These are phyloP conservation scores for Calameuta filiformis DNA, from an alignment of 2,888 invertebrate genomes.

Conservation along the genomic window DNA sequence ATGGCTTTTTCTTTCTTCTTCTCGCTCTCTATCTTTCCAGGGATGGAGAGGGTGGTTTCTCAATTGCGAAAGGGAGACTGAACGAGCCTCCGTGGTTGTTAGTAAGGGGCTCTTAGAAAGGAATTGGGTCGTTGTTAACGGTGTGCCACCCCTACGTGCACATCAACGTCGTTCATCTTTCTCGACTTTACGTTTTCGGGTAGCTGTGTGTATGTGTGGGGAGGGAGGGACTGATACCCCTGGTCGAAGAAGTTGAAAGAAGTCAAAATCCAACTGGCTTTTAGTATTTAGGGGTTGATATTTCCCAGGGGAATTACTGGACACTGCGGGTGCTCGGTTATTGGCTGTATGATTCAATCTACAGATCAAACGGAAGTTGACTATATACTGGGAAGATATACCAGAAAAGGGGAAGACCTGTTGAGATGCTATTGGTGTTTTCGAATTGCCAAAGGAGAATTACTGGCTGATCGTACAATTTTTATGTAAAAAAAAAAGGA, in stretches of 20 bases:
- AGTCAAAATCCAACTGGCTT: background rate
- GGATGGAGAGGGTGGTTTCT: background rate
- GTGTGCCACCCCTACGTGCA: background rate
- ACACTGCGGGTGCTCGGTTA: conserved; percentile 44
- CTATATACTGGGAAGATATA: background rate
- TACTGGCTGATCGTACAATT: background rate
- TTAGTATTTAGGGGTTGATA: conserved; percentile 33
- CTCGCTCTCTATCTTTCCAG: background rate
- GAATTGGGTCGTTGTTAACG: background rate
- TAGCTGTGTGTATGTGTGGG: background rate
- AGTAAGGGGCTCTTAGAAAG: background rate
- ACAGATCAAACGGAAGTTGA: conserved; percentile 42
- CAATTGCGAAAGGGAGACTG: background rate
- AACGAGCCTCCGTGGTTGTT: background rate
- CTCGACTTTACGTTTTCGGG: background rate
- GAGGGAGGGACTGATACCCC: background rate
- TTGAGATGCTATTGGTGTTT: conserved; percentile 19
- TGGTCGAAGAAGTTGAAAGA: background rate
- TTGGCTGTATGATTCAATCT: conserved; percentile 53
- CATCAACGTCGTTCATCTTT: background rate
- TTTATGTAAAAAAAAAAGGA: background rate
- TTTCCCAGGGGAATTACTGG: conserved; percentile 44
- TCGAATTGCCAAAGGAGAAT: conserved; percentile 25
- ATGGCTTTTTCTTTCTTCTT: background rate
- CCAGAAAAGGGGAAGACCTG: conserved; percentile 22